phyloP scores from a whole-genome alignment of 2,113 vertebrate species.

The Gnathonemus echidnorhynchus region DNA sequence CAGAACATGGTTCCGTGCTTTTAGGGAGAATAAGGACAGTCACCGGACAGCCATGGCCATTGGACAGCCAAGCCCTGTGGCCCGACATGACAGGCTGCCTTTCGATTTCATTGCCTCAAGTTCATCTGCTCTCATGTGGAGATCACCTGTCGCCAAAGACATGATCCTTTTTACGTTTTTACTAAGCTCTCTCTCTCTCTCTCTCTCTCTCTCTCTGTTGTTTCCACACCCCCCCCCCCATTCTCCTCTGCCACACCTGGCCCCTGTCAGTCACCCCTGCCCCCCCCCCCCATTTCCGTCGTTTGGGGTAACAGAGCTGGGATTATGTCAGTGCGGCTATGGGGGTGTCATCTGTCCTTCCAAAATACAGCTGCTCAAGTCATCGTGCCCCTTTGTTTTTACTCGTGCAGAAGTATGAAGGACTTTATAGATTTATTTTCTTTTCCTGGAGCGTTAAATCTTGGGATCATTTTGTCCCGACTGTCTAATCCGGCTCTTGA shows the following conservation, averaged over 20 bases:
- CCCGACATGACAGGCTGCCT: constrained; percentile 25
- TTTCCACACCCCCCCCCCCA: not conserved
- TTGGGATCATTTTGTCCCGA: not conserved
- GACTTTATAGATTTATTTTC: not conserved
- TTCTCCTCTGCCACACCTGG: constrained; percentile 23
- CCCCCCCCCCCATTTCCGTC: not conserved
- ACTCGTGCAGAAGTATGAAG: not conserved
- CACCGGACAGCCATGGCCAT: not conserved
- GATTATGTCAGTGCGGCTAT: not conserved
- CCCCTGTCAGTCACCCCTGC: constrained; percentile 24
- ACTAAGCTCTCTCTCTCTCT: not conserved
- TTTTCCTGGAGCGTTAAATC: not conserved
- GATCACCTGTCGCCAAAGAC: not conserved
- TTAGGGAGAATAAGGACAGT: constrained; percentile 1
- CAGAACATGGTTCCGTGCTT: constrained; percentile 23
- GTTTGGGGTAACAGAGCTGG: constrained; percentile 12
- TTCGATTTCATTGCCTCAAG: constrained; percentile 9
- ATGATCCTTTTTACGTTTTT: not conserved
- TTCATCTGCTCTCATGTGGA: not conserved
- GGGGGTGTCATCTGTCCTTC: not conserved
- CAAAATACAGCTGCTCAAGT: constrained; percentile 11
- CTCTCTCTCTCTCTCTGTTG: not conserved
- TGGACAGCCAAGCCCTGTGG: constrained; percentile 15
- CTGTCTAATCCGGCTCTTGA: not conserved
- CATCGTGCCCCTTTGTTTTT: not conserved